phyloP scores from a whole-genome alignment of 2,797 vertebrate species.

The Aratinga solstitialis region DNA sequence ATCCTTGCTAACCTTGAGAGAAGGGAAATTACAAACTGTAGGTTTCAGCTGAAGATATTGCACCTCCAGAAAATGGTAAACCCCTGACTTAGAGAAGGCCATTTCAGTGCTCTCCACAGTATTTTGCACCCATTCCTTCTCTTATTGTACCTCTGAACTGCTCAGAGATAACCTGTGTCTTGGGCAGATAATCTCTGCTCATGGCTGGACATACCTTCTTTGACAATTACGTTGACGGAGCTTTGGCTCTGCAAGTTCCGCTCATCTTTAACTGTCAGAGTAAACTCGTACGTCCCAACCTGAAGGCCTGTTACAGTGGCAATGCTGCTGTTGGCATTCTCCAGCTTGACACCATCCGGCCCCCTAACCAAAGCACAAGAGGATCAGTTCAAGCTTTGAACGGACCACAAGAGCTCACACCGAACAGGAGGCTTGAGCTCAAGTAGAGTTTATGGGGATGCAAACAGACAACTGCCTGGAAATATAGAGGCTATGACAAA shows the following conservation, averaged over 20 bases:
- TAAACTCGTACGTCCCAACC: conserved; percentile 89
- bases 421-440: not conserved
- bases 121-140: not conserved
- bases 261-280: conserved; percentile 91
- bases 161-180: not conserved
- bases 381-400: not conserved
- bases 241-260: conserved; percentile 89
- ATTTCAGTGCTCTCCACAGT: not conserved
- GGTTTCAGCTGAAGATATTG: not conserved
- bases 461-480: not conserved
- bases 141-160: not conserved
- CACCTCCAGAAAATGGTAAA: not conserved
- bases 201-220: conserved; percentile 81
- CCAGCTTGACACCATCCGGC: conserved; percentile 90
- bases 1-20: not conserved
- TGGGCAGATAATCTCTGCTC: not conserved
- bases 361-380: conserved; percentile 78
- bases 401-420: not conserved
- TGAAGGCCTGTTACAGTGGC: conserved; percentile 91
- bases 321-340: conserved; percentile 86
- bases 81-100: not conserved
- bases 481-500: not conserved
- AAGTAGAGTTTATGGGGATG: not conserved
- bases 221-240: conserved; percentile 89
- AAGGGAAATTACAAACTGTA: not conserved